Conservation (phyloP, 1,140 invertebrate species). For the Steinernema feltiae region DNA sequence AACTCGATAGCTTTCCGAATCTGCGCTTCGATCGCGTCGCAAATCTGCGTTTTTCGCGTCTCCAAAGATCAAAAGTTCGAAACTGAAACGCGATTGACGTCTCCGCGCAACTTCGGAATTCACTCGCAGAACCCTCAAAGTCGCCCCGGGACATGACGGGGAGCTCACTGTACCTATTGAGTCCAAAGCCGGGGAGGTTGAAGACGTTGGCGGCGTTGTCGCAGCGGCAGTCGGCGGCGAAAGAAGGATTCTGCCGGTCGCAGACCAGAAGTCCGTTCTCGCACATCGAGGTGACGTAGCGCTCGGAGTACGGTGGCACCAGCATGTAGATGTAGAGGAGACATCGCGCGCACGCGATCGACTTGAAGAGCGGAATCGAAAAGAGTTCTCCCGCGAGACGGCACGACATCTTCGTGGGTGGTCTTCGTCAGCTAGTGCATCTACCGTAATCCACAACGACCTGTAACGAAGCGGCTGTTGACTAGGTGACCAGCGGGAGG, state of each 20-base stretch:
- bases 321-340: constrained; percentile 10
- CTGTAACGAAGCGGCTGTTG: background rate
- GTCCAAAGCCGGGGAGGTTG: background rate
- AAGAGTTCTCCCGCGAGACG: background rate
- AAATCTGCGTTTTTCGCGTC: background rate
- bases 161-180: background rate
- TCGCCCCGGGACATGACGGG: background rate
- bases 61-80: background rate
- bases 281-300: background rate
- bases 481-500: background rate
- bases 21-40: background rate
- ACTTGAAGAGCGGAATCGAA: background rate
- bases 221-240: background rate
- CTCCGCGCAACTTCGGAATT: no score
- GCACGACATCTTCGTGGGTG: constrained; percentile 4
- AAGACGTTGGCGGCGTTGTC: background rate
- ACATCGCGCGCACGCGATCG: background rate
- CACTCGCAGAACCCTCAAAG: background rate
- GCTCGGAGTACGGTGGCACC: background rate
- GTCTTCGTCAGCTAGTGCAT: background rate
- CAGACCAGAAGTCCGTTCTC: background rate
- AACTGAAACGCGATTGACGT: background rate
- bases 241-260: background rate
- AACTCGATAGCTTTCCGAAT: background rate
- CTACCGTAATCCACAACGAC: background rate